Evolutionary conservation across 2,888 invertebrate species (phyloP).

Genomic region (Ophraella communa): DNA sequence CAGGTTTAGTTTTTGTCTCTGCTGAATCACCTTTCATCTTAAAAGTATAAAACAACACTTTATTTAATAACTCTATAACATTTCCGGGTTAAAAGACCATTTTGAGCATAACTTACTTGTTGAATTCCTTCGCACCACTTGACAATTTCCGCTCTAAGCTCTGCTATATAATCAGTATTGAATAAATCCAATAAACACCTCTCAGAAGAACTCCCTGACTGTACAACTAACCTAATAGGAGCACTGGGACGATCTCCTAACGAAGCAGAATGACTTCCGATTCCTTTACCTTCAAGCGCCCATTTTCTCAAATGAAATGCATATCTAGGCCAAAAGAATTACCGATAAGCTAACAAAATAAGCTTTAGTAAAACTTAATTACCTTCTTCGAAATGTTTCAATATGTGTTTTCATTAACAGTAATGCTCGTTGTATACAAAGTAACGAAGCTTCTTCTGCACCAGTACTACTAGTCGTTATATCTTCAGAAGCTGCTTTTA

Average conservation of each 20-base stretch:
- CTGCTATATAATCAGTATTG: conserved; percentile 88
- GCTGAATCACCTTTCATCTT: conserved; percentile 49
- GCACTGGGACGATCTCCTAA: conserved; percentile 67
- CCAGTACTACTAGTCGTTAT: conserved; percentile 60
- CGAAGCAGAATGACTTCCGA: conserved; percentile 78
- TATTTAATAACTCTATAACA: background rate
- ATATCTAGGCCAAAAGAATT: conserved; percentile 63
- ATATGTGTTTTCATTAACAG: conserved; percentile 89
- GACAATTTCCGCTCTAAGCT: conserved; percentile 92
- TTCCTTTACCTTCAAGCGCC: conserved; percentile 82
- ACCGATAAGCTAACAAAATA: background rate
- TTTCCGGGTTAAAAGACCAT: background rate
- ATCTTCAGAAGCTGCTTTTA: conserved; percentile 82
- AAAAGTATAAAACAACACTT: conserved; percentile 10
- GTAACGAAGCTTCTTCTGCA: conserved; percentile 78
- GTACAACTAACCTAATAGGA: conserved; percentile 79
- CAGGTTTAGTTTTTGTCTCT: conserved; percentile 57
- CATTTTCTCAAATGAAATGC: conserved; percentile 89
- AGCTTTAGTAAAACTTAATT: conserved; percentile 25
- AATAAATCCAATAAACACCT: conserved; percentile 82
- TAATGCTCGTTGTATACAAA: conserved; percentile 89
- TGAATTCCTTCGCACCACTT: conserved; percentile 85
- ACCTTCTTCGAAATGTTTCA: conserved; percentile 87
- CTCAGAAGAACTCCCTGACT: conserved; percentile 87
- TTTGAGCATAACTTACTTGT: conserved; percentile 54